phyloP scores from a whole-genome alignment of 2,888 invertebrate species.

The Camponotus fellah region DNA sequence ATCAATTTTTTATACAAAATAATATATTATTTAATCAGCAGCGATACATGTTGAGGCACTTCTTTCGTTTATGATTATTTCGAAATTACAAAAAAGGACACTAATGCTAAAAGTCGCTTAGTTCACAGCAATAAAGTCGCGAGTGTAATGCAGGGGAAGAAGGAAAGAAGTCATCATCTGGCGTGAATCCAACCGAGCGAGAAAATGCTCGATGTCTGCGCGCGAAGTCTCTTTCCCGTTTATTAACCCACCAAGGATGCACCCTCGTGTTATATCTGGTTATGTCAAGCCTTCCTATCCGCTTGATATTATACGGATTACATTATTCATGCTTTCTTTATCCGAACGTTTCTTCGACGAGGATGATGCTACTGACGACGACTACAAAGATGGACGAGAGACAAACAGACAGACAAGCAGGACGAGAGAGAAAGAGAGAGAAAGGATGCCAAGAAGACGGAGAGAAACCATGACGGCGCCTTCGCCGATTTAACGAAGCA shows the following conservation, averaged over 20 bases:
- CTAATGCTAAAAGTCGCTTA: constrained; percentile 26
- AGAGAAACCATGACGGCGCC: constrained; percentile 64
- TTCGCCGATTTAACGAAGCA: constrained; percentile 77
- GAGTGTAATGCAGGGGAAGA: constrained; percentile 16
- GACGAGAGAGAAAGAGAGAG: neutral
- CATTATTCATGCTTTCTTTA: constrained; percentile 76
- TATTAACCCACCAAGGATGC: constrained; percentile 59
- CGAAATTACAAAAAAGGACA: neutral
- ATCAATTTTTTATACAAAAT: neutral
- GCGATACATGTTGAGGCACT: neutral
- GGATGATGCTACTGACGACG: constrained; percentile 46
- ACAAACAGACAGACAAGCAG: neutral
- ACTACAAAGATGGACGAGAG: constrained; percentile 36
- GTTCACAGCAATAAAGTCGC: constrained; percentile 26
- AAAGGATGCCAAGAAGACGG: constrained; percentile 4
- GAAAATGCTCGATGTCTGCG: constrained; percentile 63
- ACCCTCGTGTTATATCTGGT: constrained; percentile 66
- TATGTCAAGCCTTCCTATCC: constrained; percentile 59
- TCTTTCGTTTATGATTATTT: neutral
- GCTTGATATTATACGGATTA: constrained; percentile 71
- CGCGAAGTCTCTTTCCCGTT: constrained; percentile 57
- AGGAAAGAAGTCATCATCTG: constrained; percentile 46
- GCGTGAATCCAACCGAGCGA: constrained; percentile 51
- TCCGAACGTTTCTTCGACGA: constrained; percentile 62
- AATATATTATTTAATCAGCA: neutral